Evolutionary conservation across 2,113 vertebrate species (phyloP).

Genomic region (Rhombomys opimus): DNA sequence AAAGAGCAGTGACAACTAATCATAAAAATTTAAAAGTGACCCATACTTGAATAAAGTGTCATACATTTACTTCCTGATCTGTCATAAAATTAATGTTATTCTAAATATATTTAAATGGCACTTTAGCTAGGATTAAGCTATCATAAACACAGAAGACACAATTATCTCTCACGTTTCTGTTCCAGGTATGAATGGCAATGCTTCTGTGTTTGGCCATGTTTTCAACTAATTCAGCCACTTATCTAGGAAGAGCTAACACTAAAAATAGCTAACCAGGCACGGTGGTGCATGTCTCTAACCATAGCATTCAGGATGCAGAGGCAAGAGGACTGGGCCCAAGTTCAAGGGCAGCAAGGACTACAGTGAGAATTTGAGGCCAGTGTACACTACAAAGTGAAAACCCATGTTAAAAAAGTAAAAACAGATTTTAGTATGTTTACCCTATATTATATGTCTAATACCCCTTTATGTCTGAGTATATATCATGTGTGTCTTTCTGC

Average conservation of each 20-base stretch:
- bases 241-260: slow-evolving; percentile 15
- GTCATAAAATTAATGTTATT: slow-evolving; percentile 28
- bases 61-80: slow-evolving; percentile 10
- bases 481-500: too few relatives aligned
- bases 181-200: slow-evolving; percentile 14
- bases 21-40: slow-evolving; percentile 11
- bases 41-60: slow-evolving; percentile 10
- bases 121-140: neutral
- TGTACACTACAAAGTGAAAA: neutral
- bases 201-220: neutral
- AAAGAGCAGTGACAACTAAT: neutral
- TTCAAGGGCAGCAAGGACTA: neutral
- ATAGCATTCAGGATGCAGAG: neutral
- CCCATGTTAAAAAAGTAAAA: neutral
- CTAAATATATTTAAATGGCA: slow-evolving; percentile 23
- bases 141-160: slow-evolving; percentile 24
- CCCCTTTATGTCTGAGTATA: too few relatives aligned
- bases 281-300: neutral
- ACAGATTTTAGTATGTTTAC: neutral
- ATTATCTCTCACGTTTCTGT: slow-evolving; percentile 38
- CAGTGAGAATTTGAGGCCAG: neutral
- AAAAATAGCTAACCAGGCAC: neutral
- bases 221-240: slow-evolving; percentile 54
- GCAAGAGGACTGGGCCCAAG: too few relatives aligned
- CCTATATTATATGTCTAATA: too few relatives aligned